These are phyloP conservation scores for Macroteleia sp. DNA, from an alignment of 2,888 invertebrate species.

Conservation along the genomic window DNA sequence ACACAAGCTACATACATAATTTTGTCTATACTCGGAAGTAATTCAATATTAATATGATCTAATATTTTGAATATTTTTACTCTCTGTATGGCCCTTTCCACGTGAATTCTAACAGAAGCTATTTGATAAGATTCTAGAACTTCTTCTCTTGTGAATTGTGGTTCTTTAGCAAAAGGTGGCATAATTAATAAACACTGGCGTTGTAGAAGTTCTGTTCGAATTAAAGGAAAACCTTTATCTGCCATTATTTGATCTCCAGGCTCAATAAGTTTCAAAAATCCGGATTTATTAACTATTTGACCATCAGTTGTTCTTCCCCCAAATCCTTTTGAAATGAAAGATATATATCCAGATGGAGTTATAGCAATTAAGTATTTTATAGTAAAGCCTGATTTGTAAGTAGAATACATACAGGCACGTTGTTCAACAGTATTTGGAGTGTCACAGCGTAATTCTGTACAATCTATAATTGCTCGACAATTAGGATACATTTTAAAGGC, in stretches of 20 bases:
- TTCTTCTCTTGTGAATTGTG: constrained; percentile 57
- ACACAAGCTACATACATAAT: constrained; percentile 28
- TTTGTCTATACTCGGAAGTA: constrained; percentile 27
- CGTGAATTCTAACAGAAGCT: constrained; percentile 60
- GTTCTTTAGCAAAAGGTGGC: constrained; percentile 50
- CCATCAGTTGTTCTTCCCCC: constrained; percentile 65
- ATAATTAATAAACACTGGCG: constrained; percentile 59
- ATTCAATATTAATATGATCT: constrained; percentile 13
- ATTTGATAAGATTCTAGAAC: constrained; percentile 50
- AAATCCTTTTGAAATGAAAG: constrained; percentile 68
- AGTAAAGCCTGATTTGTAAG: constrained; percentile 58
- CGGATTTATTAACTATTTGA: constrained; percentile 65
- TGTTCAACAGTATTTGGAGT: constrained; percentile 58
- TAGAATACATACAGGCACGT: constrained; percentile 61
- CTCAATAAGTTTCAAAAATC: constrained; percentile 68
- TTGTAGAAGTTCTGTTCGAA: constrained; percentile 5
- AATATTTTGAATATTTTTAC: constrained; percentile 56
- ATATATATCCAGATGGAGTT: constrained; percentile 65
- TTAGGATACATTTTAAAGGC: constrained; percentile 51
- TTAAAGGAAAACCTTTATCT: constrained; percentile 20
- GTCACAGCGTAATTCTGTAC: constrained; percentile 55
- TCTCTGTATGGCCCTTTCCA: constrained; percentile 44
- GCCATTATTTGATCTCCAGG: constrained; percentile 52
- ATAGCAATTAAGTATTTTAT: constrained; percentile 65
- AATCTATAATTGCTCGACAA: constrained; percentile 55